Evolutionary conservation across 2,888 invertebrate genomes (phyloP), one percentile per base, ranked within the genome.

Genomic region (Pherbina coryleti): DNA sequence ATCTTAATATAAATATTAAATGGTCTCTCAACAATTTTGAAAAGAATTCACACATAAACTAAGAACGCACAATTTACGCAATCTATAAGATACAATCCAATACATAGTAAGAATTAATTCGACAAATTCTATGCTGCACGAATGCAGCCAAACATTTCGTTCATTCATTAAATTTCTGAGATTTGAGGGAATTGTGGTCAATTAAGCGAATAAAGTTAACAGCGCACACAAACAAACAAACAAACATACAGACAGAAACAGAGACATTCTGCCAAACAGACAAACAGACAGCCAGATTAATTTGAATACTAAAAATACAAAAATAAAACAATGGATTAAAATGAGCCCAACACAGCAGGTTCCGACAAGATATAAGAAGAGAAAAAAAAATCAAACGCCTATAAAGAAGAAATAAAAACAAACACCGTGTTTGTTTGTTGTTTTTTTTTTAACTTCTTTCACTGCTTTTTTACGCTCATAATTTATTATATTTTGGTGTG

Each of bases 171-270:
- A 71, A 71, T 44, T 53, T 71, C 17, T 53, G 25, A 28, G 19
- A 25, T 25, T 28, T 28, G 25, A 22, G 60, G 25, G 55, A n/a
- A 53, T 71, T 71, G 53, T 34, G 53, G 28, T 49, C 71, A 72
- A 72, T 72, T 72, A 72, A 72, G 72, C 72, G n/a, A n/a, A 28
- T 72, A 53, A 37, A 72, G 55, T 34, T 60, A 71, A 28, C 55
- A 55, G 66, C 66, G 7, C 19, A 22, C 67, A 71, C 22, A 34
- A 19, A 49, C 49, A 70, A 51, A 53, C 67, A 44, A 22, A 69
- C 19, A n/a, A 22, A 5, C 19, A 53, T 7, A 53, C 14, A 60
- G 17, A 60, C 28, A 44, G 25, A 60, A 9, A 19, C 9, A 60
- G 14, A 60, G 60, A 60, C 60, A 60, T 25, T 28, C 22, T 25